Conservation (phyloP, 2,888 invertebrate species). For the Dasysyrphus albostriatus region DNA sequence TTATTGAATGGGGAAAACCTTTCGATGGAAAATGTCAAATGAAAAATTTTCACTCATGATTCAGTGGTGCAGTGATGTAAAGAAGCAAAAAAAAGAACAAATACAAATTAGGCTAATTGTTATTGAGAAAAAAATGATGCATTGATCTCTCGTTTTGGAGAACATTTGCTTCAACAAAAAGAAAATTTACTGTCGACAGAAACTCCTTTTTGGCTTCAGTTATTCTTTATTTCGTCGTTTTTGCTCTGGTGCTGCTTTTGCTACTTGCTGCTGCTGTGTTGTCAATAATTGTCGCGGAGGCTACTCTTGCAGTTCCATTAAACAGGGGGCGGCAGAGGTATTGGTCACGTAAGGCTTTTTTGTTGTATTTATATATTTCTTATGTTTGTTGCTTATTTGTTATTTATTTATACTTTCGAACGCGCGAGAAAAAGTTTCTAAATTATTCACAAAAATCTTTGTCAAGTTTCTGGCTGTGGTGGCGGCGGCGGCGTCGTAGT, state of each 20-base stretch:
- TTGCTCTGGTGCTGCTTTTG: slow-evolving; percentile 51
- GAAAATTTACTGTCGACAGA: not conserved
- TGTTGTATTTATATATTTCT: slow-evolving; percentile 65
- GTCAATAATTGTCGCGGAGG: slow-evolving; percentile 31
- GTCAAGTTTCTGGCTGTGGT: slow-evolving; percentile 33
- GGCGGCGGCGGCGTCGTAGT: slow-evolving; percentile 6
- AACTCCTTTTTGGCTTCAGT: slow-evolving; percentile 58
- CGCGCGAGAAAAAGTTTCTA: slow-evolving; percentile 41
- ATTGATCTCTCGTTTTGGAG: slow-evolving; percentile 56
- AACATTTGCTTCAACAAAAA: slow-evolving; percentile 32
- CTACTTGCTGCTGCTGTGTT: slow-evolving; percentile 40
- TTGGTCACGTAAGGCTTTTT: slow-evolving; percentile 74
- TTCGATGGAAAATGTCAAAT: slow-evolving; percentile 75
- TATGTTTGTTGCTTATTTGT: slow-evolving; percentile 46
- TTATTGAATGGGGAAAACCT: slow-evolving; percentile 70
- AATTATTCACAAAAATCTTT: slow-evolving; percentile 30
- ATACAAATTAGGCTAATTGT: slow-evolving; percentile 28
- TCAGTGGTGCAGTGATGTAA: slow-evolving; percentile 76
- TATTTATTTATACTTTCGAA: not conserved
- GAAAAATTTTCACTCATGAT: slow-evolving; percentile 70
- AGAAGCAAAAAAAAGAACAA: slow-evolving; percentile 55
- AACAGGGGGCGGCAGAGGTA: slow-evolving; percentile 47
- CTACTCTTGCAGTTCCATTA: slow-evolving; percentile 33
- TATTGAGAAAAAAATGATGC: slow-evolving; percentile 16
- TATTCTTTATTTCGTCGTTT: slow-evolving; percentile 37